These are phyloP conservation scores for Xenus cinereus DNA, from an alignment of 2,113 vertebrate genomes.

Conservation along the genomic window DNA sequence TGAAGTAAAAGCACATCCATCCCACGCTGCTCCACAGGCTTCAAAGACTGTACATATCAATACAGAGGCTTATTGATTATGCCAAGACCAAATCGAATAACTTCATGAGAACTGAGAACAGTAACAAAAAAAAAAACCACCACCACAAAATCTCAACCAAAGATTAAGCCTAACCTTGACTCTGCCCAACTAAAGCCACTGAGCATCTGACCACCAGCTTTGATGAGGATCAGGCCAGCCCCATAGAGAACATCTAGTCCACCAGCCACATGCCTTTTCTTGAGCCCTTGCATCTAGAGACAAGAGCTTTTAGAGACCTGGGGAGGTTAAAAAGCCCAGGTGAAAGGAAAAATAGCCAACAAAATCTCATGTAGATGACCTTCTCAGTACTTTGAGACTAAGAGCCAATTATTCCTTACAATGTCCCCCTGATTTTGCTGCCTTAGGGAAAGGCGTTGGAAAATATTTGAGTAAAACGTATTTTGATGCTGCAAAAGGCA, in stretches of 20 bases:
- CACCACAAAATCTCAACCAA: background rate
- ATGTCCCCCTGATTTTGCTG: background rate
- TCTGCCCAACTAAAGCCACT: background rate
- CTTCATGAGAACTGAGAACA: background rate
- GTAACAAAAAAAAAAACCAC: background rate
- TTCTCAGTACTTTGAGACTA: background rate
- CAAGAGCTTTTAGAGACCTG: background rate
- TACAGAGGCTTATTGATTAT: background rate
- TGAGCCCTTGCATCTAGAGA: background rate
- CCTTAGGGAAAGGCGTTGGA: background rate
- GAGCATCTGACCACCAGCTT: background rate
- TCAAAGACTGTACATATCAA: background rate
- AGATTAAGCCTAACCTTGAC: background rate
- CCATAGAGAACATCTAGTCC: no score
- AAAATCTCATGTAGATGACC: background rate
- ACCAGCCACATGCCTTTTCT: background rate
- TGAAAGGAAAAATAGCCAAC: background rate
- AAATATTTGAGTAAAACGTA: background rate
- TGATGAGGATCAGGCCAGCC: background rate
- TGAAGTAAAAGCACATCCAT: background rate
- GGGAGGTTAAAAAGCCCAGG: background rate
- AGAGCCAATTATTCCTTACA: background rate
- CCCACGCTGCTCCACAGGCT: background rate
- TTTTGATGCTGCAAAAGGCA: background rate
- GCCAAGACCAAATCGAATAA: background rate